Evolutionary conservation across 1,140 invertebrate species (phyloP).

Genomic region (Arion vulgaris): DNA sequence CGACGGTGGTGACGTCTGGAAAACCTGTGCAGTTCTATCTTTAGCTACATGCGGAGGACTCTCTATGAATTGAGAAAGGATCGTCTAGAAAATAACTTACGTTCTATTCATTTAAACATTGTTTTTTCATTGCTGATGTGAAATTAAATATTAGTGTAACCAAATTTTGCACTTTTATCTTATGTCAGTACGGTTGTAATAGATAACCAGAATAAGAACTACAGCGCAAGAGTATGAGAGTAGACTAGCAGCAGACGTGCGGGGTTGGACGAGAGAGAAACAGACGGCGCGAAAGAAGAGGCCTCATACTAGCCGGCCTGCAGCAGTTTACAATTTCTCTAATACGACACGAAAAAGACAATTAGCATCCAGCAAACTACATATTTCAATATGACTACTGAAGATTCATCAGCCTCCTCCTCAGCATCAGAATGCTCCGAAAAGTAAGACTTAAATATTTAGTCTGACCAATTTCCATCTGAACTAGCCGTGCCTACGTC

Average conservation of each 20-base stretch:
- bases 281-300: background rate
- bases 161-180: too few species aligned
- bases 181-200: too few species aligned
- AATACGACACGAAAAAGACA: too few species aligned
- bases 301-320: background rate
- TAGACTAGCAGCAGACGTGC: conserved; percentile 3
- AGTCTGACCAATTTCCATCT: background rate
- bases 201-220: too few species aligned
- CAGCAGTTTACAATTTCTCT: background rate
- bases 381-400: background rate
- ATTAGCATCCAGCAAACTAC: background rate
- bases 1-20: conserved; percentile 20
- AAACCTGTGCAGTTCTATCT: conserved; percentile 8
- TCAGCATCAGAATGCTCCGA: background rate
- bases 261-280: background rate
- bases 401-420: background rate
- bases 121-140: background rate
- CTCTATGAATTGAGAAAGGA: background rate
- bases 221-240: background rate
- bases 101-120: background rate
- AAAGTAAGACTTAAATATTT: background rate
- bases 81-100: background rate
- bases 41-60: background rate
- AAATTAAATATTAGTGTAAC: conserved; percentile 6
- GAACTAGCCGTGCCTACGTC: background rate